phyloP scores from a whole-genome alignment of 2,113 vertebrate genomes.

The Oxyruncus cristatus region DNA sequence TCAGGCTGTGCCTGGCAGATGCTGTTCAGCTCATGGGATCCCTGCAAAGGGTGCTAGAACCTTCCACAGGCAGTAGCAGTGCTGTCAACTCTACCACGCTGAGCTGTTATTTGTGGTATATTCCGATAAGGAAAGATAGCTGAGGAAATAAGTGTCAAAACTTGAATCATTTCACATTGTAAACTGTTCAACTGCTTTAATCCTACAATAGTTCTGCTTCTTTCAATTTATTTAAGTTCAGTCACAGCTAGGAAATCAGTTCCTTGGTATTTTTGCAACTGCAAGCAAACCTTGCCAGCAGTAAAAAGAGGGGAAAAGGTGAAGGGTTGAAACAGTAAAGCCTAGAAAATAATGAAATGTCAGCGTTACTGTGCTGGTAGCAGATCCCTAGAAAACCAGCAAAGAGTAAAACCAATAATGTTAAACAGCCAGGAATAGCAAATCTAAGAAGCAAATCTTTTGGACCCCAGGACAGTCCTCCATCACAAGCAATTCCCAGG shows the following conservation, averaged over 20 bases:
- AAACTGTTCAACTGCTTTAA: slow-evolving; percentile 55
- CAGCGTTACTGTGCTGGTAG: slow-evolving; percentile 16
- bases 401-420: not conserved
- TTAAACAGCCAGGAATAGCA: not conserved
- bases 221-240: slow-evolving; percentile 56
- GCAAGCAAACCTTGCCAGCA: slow-evolving; percentile 25
- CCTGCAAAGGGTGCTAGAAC: not conserved
- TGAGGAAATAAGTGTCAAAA: slow-evolving; percentile 59
- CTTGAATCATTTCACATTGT: slow-evolving; percentile 45
- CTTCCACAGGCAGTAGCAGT: slow-evolving; percentile 13
- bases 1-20: not conserved
- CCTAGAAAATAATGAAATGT: slow-evolving; percentile 28
- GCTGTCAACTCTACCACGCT: not conserved
- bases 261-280: not conserved
- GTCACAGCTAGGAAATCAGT: slow-evolving; percentile 36
- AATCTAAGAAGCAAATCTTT: not conserved
- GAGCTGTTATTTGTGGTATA: slow-evolving; percentile 38
- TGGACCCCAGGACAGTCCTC: not conserved
- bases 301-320: slow-evolving; percentile 28
- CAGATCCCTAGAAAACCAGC: not conserved
- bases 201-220: slow-evolving; percentile 21
- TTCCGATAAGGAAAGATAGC: slow-evolving; percentile 17
- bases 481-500: not conserved
- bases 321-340: slow-evolving; percentile 43
- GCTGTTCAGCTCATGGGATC: slow-evolving; percentile 22